phyloP scores from a whole-genome alignment of 2,113 vertebrate species.

The Oenanthe melanoleuca region DNA sequence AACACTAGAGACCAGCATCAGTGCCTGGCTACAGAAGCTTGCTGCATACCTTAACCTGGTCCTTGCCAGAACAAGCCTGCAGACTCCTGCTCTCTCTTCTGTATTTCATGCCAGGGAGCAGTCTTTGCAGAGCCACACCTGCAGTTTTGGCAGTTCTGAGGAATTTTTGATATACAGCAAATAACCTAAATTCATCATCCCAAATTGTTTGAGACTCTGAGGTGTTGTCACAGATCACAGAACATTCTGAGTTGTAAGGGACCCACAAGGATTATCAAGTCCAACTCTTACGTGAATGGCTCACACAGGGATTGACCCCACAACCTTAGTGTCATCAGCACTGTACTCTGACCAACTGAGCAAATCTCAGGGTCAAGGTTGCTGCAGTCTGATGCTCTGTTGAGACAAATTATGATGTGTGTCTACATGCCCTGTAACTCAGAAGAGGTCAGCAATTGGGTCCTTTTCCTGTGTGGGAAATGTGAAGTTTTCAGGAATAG shows the following conservation, averaged over 20 bases:
- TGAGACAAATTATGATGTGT: not conserved
- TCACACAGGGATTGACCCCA: not conserved
- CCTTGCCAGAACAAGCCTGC: not conserved
- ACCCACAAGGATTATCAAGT: not conserved
- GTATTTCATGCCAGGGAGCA: not conserved
- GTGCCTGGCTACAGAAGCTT: not conserved
- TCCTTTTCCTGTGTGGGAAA: not conserved
- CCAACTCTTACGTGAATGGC: not conserved
- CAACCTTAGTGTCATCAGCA: not conserved
- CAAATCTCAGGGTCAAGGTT: not conserved
- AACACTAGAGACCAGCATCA: not conserved
- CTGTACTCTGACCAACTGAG: not conserved
- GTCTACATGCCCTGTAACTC: not conserved
- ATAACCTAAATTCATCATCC: not conserved
- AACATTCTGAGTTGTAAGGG: not conserved
- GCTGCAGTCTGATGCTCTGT: not conserved
- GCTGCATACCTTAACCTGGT: not conserved
- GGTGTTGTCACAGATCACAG: rapidly evolving
- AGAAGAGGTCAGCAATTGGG: not conserved
- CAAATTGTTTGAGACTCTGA: not conserved
- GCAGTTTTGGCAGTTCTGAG: not conserved
- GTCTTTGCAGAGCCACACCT: not conserved
- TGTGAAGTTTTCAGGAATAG: not conserved
- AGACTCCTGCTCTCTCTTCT: not conserved
- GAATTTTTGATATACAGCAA: not conserved